Conservation (phyloP, 30 jellyfish, hydroid and myxozoan species). For the Cassiopea andromeda region DNA sequence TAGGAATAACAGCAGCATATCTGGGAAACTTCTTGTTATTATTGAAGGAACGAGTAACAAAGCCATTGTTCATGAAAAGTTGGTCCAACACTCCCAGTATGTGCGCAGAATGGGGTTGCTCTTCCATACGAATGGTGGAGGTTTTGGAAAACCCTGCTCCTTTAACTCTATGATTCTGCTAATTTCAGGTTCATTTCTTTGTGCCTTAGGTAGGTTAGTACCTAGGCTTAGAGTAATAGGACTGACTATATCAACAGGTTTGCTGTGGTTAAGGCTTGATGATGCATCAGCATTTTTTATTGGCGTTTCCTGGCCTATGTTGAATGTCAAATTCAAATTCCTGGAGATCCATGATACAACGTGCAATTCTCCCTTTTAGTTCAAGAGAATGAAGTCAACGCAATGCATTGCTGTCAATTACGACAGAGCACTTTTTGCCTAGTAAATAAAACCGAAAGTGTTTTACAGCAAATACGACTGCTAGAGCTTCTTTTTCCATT, state of each 20-base stretch:
- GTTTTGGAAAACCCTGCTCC: constrained; percentile 25
- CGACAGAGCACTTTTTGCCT: constrained; percentile 32
- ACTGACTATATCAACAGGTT: not conserved
- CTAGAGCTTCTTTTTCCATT: constrained; percentile 68
- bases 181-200: constrained; percentile 23
- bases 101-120: constrained; percentile 39
- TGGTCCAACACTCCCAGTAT: constrained; percentile 62
- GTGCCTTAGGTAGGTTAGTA: constrained; percentile 15
- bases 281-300: constrained; percentile 68
- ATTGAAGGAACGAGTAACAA: constrained; percentile 34
- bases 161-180: constrained; percentile 9
- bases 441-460: constrained; percentile 50
- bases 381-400: constrained; percentile 59
- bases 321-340: constrained; percentile 36
- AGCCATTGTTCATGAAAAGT: constrained; percentile 13
- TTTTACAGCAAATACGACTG: constrained; percentile 47
- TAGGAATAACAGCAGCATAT: constrained; percentile 36
- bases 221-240: constrained; percentile 3
- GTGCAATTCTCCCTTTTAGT: constrained; percentile 70
- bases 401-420: constrained; percentile 68
- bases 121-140: constrained; percentile 39
- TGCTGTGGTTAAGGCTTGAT: constrained; percentile 56
- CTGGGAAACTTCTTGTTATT: constrained; percentile 9
- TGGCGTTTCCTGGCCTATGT: constrained; percentile 56
- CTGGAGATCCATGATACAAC: constrained; percentile 72